phyloP scores from a whole-genome alignment of 1,140 invertebrate species.

The Radopholus similis region DNA sequence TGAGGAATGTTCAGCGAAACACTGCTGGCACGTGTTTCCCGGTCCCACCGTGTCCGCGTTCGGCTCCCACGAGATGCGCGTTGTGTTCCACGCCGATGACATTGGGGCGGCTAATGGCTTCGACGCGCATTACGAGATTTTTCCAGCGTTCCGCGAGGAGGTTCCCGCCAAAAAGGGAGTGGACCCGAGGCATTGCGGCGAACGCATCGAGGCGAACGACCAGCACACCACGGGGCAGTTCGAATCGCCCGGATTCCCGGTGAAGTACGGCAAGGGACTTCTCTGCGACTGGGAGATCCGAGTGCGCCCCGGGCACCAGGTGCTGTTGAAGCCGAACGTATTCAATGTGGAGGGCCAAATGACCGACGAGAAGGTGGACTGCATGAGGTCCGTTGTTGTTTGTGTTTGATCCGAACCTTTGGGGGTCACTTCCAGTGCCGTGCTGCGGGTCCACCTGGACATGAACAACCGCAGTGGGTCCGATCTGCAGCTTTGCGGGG shows the following conservation, averaged over 20 bases:
- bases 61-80: conserved; percentile 54
- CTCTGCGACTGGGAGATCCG: conserved; percentile 56
- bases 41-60: conserved; percentile 53
- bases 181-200: conserved; percentile 47
- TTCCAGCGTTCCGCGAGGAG: conserved; percentile 49
- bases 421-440: conserved; percentile 34
- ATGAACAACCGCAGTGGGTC: conserved; percentile 34
- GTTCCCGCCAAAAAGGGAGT: conserved; percentile 31
- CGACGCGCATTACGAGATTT: conserved; percentile 56
- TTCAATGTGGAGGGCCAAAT: conserved; percentile 54
- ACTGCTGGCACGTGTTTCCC: conserved; percentile 52
- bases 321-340: conserved; percentile 19
- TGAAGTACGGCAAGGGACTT: conserved; percentile 55
- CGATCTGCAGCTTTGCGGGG: conserved; percentile 14
- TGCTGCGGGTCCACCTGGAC: conserved; percentile 46
- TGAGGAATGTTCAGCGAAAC: conserved; percentile 22
- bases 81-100: conserved; percentile 53
- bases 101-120: conserved; percentile 57
- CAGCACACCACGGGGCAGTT: conserved; percentile 41
- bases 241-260: conserved; percentile 40
- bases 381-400: conserved; percentile 10
- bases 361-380: conserved; percentile 34
- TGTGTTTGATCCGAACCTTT: background rate
- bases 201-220: conserved; percentile 32
- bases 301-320: conserved; percentile 46